phyloP scores from a whole-genome alignment of 2,113 vertebrate species.

The Coturnix japonica region DNA sequence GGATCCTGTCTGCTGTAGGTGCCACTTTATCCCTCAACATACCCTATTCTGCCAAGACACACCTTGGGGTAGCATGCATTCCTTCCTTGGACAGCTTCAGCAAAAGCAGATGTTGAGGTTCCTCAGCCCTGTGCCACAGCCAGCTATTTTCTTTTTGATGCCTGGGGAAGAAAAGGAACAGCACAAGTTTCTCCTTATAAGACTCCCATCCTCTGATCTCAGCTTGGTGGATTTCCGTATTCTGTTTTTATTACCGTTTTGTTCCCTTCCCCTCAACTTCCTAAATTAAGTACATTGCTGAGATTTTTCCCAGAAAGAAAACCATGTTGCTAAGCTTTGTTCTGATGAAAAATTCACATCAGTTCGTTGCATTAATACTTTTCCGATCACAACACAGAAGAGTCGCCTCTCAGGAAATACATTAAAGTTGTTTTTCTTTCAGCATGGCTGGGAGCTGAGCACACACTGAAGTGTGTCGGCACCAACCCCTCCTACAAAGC shows the following conservation, averaged over 20 bases:
- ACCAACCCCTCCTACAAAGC: not conserved
- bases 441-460: not conserved
- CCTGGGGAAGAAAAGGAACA: not conserved
- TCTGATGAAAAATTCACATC: constrained; percentile 58
- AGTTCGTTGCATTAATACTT: constrained; percentile 65
- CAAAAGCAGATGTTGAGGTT: not conserved
- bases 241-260: constrained; percentile 29
- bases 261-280: constrained; percentile 34
- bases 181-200: constrained; percentile 5
- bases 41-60: not conserved
- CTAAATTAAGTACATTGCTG: constrained; percentile 39
- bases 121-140: not conserved
- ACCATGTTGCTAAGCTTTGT: constrained; percentile 27
- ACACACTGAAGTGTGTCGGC: not conserved
- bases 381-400: constrained; percentile 21
- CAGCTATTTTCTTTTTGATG: not conserved
- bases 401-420: constrained; percentile 39
- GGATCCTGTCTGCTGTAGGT: not conserved
- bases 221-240: constrained; percentile 45
- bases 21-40: not conserved
- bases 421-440: constrained; percentile 35
- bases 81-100: not conserved
- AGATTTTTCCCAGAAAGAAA: constrained; percentile 55
- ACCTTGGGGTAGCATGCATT: not conserved
- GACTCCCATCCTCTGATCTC: constrained; percentile 30